Conservation (phyloP, 1,140 invertebrate species). For the Aporrectodea caliginosa region DNA sequence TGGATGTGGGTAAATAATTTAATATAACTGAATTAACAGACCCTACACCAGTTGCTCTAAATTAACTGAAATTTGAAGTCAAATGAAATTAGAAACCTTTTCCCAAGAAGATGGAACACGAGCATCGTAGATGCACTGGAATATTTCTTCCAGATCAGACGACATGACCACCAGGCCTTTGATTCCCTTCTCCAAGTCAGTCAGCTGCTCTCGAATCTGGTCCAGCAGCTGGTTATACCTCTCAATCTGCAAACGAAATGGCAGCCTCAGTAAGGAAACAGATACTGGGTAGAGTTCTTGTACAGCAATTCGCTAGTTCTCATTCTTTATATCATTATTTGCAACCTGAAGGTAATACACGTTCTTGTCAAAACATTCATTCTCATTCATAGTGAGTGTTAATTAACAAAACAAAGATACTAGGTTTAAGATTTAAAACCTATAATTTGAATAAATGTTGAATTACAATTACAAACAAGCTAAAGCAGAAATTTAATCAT, state of each 20-base stretch:
- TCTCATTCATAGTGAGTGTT: too few species aligned
- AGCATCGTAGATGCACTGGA: slow-evolving; percentile 72
- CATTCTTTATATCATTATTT: neutral
- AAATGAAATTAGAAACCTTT: too few species aligned
- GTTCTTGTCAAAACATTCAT: neutral
- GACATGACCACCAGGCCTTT: slow-evolving; percentile 80
- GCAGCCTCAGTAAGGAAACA: neutral
- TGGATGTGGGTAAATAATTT: too few species aligned
- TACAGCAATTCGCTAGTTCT: neutral
- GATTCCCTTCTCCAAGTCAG: slow-evolving; percentile 71
- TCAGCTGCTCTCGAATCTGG: slow-evolving; percentile 60
- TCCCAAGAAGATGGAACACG: slow-evolving; percentile 72
- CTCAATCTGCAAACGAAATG: slow-evolving; percentile 56
- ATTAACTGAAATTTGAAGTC: too few species aligned
- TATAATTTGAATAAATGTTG: too few species aligned
- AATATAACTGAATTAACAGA: too few species aligned
- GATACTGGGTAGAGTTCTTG: neutral
- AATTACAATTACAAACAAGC: too few species aligned
- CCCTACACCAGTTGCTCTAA: too few species aligned
- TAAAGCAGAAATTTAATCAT: too few species aligned
- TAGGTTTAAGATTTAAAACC: too few species aligned
- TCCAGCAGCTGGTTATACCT: slow-evolving; percentile 63
- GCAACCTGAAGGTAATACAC: neutral
- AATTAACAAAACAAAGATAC: too few species aligned
- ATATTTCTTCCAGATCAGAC: slow-evolving; percentile 73